Evolutionary conservation across 2,113 vertebrate genomes (phyloP).

Genomic region (Hymenochirus boettgeri): DNA sequence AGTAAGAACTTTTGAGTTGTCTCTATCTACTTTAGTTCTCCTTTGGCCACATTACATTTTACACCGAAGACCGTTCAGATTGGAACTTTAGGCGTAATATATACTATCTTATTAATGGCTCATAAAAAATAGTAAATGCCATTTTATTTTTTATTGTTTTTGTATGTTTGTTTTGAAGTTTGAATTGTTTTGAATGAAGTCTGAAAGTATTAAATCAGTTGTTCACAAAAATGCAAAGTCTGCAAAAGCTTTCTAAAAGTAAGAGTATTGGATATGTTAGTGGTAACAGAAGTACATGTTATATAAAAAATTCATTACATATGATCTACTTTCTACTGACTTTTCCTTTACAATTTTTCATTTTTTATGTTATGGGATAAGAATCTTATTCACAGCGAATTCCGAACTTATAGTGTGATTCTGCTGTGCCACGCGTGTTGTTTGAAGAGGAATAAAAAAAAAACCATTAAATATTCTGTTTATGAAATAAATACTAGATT

Average conservation of each 20-base stretch:
- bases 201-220: too few relatives aligned
- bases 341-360: constrained; percentile 11
- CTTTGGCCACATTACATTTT: too few relatives aligned
- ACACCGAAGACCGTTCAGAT: too few relatives aligned
- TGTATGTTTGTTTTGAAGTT: too few relatives aligned
- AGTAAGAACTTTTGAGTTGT: too few relatives aligned
- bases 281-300: not conserved
- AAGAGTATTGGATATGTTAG: not conserved
- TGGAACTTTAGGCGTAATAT: too few relatives aligned
- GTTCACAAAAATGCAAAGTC: not conserved
- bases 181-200: too few relatives aligned
- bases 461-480: constrained; percentile 23
- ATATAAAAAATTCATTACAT: constrained; percentile 17
- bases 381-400: constrained; percentile 3
- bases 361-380: constrained; percentile 4
- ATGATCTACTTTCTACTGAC: constrained; percentile 11
- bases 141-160: too few relatives aligned
- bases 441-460: constrained; percentile 2
- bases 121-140: too few relatives aligned
- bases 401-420: not conserved
- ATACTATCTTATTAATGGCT: too few relatives aligned
- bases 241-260: not conserved
- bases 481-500: not conserved
- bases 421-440: constrained; percentile 12
- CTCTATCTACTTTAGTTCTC: too few relatives aligned